Percentiles rank a stretch among this genome's conserved stretches.
Conservation (phyloP, 2,113 vertebrate species). For the Strigops habroptila region DNA sequence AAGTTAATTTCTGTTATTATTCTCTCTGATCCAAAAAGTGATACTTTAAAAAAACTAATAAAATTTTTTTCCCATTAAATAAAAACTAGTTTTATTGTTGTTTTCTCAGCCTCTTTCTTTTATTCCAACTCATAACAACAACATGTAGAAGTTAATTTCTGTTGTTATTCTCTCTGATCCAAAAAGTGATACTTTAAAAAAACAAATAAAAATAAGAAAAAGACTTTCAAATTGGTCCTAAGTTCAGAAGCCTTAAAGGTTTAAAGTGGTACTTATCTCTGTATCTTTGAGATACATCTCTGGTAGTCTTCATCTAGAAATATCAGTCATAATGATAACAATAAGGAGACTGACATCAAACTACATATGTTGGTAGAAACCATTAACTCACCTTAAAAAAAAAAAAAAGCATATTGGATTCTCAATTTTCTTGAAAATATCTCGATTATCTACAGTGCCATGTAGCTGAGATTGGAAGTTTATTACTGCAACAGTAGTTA, state of each 20-base stretch:
- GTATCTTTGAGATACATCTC: neutral
- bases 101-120: neutral
- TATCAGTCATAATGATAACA: neutral
- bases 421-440: neutral
- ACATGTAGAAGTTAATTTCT: neutral
- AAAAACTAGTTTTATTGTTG: neutral
- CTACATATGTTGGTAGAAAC: neutral
- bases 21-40: neutral
- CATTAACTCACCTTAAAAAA: neutral
- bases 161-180: neutral
- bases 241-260: neutral
- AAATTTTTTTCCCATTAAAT: neutral
- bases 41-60: neutral
- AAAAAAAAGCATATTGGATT: neutral
- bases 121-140: neutral
- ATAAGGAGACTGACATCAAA: neutral
- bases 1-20: neutral
- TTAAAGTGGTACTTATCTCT: neutral
- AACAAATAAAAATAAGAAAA: neutral
- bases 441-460: neutral
- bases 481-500: neutral
- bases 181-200: neutral
- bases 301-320: neutral
- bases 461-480: neutral
- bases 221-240: neutral